Conservation (phyloP, 2,797 vertebrate genomes). For the Sphaeramia orbicularis region DNA sequence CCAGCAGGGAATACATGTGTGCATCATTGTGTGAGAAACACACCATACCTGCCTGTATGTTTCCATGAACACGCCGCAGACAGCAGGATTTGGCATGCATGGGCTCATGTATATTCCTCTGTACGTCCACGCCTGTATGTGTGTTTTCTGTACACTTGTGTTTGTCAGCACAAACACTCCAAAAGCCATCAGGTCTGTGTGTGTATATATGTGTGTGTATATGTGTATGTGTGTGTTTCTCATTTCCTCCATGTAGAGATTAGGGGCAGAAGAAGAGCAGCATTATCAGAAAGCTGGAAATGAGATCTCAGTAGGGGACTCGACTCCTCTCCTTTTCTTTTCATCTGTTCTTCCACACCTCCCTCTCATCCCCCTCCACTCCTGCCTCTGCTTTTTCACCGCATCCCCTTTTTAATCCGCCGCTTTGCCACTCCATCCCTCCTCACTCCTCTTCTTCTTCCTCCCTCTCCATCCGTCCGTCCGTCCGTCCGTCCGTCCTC, state of each 20-base stretch:
- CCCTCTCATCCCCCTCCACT: conserved; percentile 28
- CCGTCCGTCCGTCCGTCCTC: conserved; percentile 25
- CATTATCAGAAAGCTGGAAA: conserved; percentile 80
- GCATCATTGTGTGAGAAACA: conserved; percentile 11
- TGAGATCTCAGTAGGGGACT: conserved; percentile 75
- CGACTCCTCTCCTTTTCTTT: conserved; percentile 49
- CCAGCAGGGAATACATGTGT: conserved; percentile 42
- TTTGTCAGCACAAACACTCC: conserved; percentile 44
- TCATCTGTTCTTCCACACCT: conserved; percentile 60
- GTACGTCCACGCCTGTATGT: background rate
- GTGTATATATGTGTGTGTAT: conserved; percentile 10
- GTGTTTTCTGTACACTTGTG: conserved; percentile 13
- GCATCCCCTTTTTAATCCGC: conserved; percentile 10
- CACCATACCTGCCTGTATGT: conserved; percentile 14
- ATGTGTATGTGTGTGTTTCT: conserved; percentile 61
- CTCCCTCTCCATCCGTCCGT: conserved; percentile 10
- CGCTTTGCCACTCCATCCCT: conserved; percentile 5
- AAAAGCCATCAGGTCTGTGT: conserved; percentile 20
- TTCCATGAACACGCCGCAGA: background rate
- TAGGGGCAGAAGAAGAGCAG: conserved; percentile 73
- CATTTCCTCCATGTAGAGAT: conserved; percentile 79
- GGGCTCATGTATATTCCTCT: background rate
- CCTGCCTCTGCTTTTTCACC: conserved; percentile 22
- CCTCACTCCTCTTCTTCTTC: background rate
- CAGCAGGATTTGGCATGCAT: background rate